phyloP scores from a whole-genome alignment of 2,888 invertebrate species.

The Odontocolon sp. region DNA sequence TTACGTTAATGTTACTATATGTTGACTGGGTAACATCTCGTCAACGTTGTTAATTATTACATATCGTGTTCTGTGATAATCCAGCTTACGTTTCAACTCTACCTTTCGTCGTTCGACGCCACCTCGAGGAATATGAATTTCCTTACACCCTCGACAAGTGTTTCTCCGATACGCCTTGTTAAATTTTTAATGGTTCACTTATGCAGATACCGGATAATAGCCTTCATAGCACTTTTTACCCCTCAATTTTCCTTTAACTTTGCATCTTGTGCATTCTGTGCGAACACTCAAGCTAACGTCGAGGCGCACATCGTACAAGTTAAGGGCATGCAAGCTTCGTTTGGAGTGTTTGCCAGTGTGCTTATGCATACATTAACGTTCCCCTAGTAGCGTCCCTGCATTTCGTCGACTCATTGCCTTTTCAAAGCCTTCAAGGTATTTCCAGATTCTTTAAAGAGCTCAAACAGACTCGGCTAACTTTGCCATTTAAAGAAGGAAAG shows the following conservation, averaged over 20 bases:
- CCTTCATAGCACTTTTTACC: slow-evolving; percentile 72
- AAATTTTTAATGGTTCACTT: slow-evolving; percentile 67
- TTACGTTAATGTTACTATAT: no score
- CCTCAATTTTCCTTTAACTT: slow-evolving; percentile 66
- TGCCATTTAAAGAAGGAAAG: slow-evolving; percentile 1
- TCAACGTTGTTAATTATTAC: background rate
- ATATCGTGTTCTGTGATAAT: slow-evolving; percentile 21
- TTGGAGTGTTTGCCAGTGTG: slow-evolving; percentile 76
- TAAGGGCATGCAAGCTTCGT: slow-evolving; percentile 72
- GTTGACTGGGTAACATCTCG: no score
- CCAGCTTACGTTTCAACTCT: background rate
- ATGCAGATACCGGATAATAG: slow-evolving; percentile 74
- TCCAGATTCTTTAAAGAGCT: slow-evolving; percentile 58
- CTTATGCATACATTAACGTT: slow-evolving; percentile 77
- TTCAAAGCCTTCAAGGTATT: slow-evolving; percentile 68
- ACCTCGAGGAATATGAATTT: slow-evolving; percentile 16
- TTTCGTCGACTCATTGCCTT: slow-evolving; percentile 65
- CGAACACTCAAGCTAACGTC: slow-evolving; percentile 58
- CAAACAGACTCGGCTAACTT: slow-evolving; percentile 29
- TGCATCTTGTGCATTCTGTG: slow-evolving; percentile 67
- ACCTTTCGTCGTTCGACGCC: background rate
- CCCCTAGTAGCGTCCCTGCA: slow-evolving; percentile 67
- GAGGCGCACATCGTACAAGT: slow-evolving; percentile 64
- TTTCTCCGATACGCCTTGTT: slow-evolving; percentile 30
- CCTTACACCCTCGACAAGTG: slow-evolving; percentile 29